Evolutionary conservation across 2,888 invertebrate genomes (phyloP), one percentile per base, ranked within the genome.

Genomic region (Girardia tigrina): DNA sequence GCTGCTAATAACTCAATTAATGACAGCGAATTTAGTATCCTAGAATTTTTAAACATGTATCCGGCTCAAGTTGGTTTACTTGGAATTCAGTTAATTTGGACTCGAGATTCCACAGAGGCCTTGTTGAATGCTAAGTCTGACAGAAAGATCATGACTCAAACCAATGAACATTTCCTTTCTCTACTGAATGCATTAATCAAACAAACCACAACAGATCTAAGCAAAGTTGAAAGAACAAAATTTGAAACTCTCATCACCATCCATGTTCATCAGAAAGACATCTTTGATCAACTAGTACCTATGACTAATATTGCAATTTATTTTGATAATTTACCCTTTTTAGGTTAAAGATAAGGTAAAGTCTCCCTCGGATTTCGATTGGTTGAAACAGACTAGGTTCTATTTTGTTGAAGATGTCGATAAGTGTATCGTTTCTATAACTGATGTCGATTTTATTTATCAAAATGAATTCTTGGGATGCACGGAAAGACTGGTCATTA

Each of bases 391-490:
- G 82, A 92, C 93, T 80, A 88, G 95, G 69, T 95, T 95, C 84
- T 95, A 95, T 85, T 95, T 94, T 85, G 92, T 92, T 84, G 94
- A 94, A 83, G 94, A 95, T 81, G 87, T 90, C 26, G 95, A 95
- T 81, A 91, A 91, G 83, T 94, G 94, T 0, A 88, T 90, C 85
- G 91, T 95, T 79, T 90, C 90, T 0, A 92, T 95, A 16, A 95
- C 95, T 0, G 94, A 95, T 82, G 94, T 94, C 0, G 90, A 90
- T 6, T 95, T 95, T 81, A 89, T 88, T 0, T 95, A 95, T 83
- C 94, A 94, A 85, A 95, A 95, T 84, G 95, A 95, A 84, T 95
- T 94, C 84, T 86, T 95, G 71, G 95, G 95, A 0, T 95, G 94
- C 81, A 94, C 94, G 0, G 95, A 95, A 80, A 87, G 95, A 78